phyloP scores from a whole-genome alignment of 2,888 invertebrate species.

The Lymantria dispar region DNA sequence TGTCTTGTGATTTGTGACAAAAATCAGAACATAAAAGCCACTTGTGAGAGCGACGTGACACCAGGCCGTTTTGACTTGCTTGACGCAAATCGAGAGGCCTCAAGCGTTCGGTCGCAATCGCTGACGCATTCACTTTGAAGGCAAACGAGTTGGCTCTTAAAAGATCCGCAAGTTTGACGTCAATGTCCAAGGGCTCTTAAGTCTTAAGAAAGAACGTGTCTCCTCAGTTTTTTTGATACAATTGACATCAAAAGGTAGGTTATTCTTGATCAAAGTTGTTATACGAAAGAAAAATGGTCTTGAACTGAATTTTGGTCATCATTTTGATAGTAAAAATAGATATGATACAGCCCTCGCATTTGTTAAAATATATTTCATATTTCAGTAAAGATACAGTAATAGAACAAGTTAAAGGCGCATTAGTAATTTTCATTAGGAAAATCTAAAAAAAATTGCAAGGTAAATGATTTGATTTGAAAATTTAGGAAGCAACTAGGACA shows the following conservation, averaged over 20 bases:
- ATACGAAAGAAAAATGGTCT: slow-evolving; percentile 18
- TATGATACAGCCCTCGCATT: not conserved
- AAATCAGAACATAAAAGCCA: slow-evolving; percentile 38
- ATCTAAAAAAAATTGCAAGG: too few species aligned
- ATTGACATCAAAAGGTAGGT: slow-evolving; percentile 37
- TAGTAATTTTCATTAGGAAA: too few species aligned
- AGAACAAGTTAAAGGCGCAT: too few species aligned
- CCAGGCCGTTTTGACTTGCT: slow-evolving; percentile 44
- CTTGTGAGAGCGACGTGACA: slow-evolving; percentile 28
- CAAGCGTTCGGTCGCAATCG: slow-evolving; percentile 48
- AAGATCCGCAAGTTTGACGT: slow-evolving; percentile 59
- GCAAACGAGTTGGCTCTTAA: slow-evolving; percentile 53
- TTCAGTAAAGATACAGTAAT: too few species aligned
- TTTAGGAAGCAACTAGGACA: too few species aligned
- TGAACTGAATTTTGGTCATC: not conserved
- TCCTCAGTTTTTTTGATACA: slow-evolving; percentile 53
- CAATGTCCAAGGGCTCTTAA: slow-evolving; percentile 49
- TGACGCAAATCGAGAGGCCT: slow-evolving; percentile 52
- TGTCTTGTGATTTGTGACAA: slow-evolving; percentile 29
- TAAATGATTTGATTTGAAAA: too few species aligned
- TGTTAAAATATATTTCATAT: too few species aligned
- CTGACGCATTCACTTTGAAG: slow-evolving; percentile 64
- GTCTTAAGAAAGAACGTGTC: slow-evolving; percentile 50
- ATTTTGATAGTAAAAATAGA: not conserved
- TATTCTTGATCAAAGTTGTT: slow-evolving; percentile 62